Percentiles rank a stretch among this genome's conserved stretches.
These are phyloP conservation scores for Pyrocephalus nanus DNA, from an alignment of 2,797 vertebrate genomes.

Conservation along the genomic window DNA sequence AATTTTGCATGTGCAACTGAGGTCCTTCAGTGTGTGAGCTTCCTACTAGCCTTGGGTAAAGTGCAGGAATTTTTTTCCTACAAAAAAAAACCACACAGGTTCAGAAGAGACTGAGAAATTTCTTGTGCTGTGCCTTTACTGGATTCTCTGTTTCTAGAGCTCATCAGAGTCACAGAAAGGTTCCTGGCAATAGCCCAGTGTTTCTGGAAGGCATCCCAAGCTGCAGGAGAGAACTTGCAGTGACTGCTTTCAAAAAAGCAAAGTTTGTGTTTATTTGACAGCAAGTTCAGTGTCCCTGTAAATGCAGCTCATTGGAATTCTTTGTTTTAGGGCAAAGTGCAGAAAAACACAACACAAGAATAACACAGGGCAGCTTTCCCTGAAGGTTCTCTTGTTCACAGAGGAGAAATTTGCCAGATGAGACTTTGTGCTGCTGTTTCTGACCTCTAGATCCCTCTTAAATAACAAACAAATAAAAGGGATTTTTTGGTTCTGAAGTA, in stretches of 20 bases:
- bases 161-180: neutral
- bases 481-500: neutral
- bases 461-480: neutral
- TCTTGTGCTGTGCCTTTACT: neutral
- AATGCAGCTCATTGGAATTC: neutral
- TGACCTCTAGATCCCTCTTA: neutral
- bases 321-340: neutral
- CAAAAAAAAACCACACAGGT: neutral
- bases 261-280: neutral
- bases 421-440: neutral
- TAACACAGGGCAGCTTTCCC: conserved; percentile 2
- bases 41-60: neutral
- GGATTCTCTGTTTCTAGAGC: neutral
- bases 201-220: neutral
- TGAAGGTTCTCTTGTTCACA: neutral
- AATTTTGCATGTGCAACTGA: neutral
- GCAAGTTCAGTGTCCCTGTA: neutral
- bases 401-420: neutral
- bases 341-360: neutral
- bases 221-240: neutral
- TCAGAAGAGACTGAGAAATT: neutral
- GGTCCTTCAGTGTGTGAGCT: neutral
- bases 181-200: neutral
- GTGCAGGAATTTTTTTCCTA: neutral
- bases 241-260: neutral